Evolutionary conservation across 1,140 invertebrate genomes (phyloP).

Genomic region (Dendroctonus valens): DNA sequence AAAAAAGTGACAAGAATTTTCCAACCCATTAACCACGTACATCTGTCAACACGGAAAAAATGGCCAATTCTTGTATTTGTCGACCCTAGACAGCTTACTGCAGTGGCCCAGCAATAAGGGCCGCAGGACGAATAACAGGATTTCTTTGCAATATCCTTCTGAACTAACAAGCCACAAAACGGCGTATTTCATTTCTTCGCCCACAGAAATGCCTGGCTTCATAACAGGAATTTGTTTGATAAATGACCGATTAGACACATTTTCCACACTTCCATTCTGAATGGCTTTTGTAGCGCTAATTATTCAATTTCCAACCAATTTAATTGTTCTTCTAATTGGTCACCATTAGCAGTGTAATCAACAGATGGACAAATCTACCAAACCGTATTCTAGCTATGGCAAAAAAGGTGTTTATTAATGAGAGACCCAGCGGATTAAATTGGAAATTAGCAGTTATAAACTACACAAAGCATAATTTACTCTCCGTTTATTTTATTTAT

Average conservation of each 20-base stretch:
- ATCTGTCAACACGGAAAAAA: conserved; percentile 46
- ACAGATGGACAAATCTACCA: background rate
- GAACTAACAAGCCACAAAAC: conserved; percentile 29
- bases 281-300: conserved; percentile 24
- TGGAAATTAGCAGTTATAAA: too few species aligned
- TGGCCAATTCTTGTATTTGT: conserved; percentile 45
- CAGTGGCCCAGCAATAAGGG: conserved; percentile 30
- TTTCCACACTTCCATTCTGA: conserved; percentile 32
- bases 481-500: too few species aligned
- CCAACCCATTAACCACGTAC: conserved; percentile 47
- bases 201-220: conserved; percentile 37
- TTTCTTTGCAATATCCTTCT: conserved; percentile 21
- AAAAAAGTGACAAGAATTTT: conserved; percentile 47
- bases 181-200: conserved; percentile 45
- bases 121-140: conserved; percentile 2
- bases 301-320: background rate
- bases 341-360: background rate
- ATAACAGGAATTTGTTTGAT: conserved; percentile 40
- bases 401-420: too few species aligned
- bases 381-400: background rate
- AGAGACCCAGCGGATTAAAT: too few species aligned
- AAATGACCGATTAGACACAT: conserved; percentile 38
- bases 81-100: conserved; percentile 44
- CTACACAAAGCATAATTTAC: too few species aligned
- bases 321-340: conserved; percentile 1